These are phyloP conservation scores for Lasioglossum marginatum DNA, from an alignment of 2,888 invertebrate species.

Conservation along the genomic window DNA sequence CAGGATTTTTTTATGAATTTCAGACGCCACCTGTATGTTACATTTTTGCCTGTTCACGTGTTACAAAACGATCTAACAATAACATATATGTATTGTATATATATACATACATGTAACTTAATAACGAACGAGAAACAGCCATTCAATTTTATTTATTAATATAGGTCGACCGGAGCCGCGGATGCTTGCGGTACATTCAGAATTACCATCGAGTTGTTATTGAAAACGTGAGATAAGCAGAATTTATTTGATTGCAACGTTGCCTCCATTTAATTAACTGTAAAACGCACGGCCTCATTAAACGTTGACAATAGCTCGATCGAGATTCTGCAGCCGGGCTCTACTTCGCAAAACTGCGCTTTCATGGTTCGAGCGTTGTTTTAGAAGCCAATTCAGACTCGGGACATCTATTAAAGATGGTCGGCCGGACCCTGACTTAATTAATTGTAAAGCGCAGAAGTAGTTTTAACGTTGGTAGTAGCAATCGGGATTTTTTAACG, in stretches of 20 bases:
- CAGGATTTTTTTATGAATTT: background rate
- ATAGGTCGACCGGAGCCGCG: background rate
- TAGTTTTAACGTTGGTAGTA: background rate
- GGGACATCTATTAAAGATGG: background rate
- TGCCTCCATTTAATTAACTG: conserved; percentile 9
- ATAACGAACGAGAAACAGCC: background rate
- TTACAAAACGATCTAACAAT: background rate
- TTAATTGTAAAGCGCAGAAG: background rate
- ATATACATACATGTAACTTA: background rate
- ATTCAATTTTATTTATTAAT: conserved; percentile 1
- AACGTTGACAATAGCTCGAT: background rate
- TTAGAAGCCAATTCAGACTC: background rate
- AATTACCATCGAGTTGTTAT: conserved; percentile 3
- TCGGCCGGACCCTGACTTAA: background rate
- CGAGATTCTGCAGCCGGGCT: background rate
- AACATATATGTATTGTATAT: too few relatives aligned
- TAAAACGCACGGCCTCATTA: background rate
- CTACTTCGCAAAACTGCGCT: background rate
- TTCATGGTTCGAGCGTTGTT: background rate
- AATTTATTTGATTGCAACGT: conserved; percentile 6
- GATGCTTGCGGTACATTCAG: background rate
- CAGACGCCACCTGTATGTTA: background rate
- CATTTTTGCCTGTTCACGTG: background rate
- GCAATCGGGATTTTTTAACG: background rate
- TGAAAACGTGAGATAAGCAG: conserved; percentile 1